These are phyloP conservation scores for Liodrosophila aerea DNA, from an alignment of 2,888 invertebrate species.

Conservation along the genomic window DNA sequence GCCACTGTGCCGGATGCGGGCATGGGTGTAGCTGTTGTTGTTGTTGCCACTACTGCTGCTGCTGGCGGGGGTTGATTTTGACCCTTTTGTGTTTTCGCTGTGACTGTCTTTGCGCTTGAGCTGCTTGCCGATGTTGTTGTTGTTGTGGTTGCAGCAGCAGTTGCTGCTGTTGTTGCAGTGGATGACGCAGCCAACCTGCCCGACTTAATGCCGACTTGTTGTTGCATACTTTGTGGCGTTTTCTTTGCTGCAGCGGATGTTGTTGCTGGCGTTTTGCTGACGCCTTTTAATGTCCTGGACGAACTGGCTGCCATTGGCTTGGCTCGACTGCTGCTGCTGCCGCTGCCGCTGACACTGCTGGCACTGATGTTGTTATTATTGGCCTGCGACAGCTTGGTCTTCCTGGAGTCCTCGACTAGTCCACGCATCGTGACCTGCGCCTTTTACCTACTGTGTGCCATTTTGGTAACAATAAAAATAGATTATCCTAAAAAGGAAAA, in stretches of 20 bases:
- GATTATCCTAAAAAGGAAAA: conserved; percentile 59
- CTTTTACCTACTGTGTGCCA: conserved; percentile 15
- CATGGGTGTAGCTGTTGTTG: conserved; percentile 28
- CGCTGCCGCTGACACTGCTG: conserved; percentile 33
- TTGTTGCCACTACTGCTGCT: conserved; percentile 9
- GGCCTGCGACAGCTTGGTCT: conserved; percentile 71
- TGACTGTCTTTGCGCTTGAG: conserved; percentile 22
- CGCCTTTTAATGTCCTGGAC: conserved; percentile 35
- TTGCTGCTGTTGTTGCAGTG: conserved; percentile 36
- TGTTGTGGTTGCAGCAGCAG: conserved; percentile 34
- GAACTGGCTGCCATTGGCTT: conserved; percentile 43
- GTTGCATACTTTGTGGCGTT: conserved; percentile 50
- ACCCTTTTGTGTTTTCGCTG: conserved; percentile 53
- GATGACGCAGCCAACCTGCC: conserved; percentile 48
- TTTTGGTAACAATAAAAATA: neutral
- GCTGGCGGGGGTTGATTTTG: conserved; percentile 60
- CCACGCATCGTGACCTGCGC: conserved; percentile 74
- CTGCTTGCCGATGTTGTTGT: conserved; percentile 30
- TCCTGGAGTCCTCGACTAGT: conserved; percentile 80
- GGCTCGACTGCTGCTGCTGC: conserved; percentile 31
- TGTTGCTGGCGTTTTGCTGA: conserved; percentile 45
- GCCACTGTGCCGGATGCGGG: conserved; percentile 16
- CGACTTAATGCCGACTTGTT: conserved; percentile 56
- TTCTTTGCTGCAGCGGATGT: conserved; percentile 39
- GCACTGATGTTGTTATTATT: conserved; percentile 64